Conservation (phyloP, 2,113 vertebrate species). For the Amphilophus citrinellus region DNA sequence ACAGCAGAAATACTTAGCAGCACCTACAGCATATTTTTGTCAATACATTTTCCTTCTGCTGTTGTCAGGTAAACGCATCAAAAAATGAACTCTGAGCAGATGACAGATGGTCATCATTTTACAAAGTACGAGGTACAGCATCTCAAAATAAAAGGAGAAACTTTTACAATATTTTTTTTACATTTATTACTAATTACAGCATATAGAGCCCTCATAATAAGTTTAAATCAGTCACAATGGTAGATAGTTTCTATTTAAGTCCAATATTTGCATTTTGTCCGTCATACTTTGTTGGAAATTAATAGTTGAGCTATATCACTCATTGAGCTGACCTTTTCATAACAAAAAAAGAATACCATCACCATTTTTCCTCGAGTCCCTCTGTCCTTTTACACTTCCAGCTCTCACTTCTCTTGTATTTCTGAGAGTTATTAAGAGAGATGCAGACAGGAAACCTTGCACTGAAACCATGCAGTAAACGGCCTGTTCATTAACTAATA, state of each 20-base stretch:
- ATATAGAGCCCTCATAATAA: background rate
- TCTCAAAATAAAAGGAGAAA: background rate
- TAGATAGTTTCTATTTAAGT: slow-evolving; percentile 34
- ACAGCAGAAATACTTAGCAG: background rate
- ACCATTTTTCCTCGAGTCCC: slow-evolving; percentile 24
- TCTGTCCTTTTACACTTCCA: slow-evolving; percentile 32
- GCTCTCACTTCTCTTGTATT: slow-evolving; percentile 11
- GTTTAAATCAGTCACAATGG: background rate
- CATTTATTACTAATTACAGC: background rate
- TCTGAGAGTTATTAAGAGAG: background rate
- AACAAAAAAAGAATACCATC: slow-evolving; percentile 38
- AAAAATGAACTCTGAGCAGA: background rate
- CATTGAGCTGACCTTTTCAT: slow-evolving; percentile 62
- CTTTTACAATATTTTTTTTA: background rate
- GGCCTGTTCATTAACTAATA: background rate
- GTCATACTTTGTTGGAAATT: slow-evolving; percentile 20
- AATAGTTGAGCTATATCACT: background rate
- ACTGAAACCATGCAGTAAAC: slow-evolving; percentile 18
- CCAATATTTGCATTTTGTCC: slow-evolving; percentile 45
- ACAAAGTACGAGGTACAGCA: background rate
- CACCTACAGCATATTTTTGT: background rate
- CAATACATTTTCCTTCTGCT: background rate
- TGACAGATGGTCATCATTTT: background rate
- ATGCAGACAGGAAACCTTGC: background rate
- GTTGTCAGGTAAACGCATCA: background rate